Evolutionary conservation across 1,140 invertebrate species (phyloP).

Genomic region (Marisa cornuarietis): DNA sequence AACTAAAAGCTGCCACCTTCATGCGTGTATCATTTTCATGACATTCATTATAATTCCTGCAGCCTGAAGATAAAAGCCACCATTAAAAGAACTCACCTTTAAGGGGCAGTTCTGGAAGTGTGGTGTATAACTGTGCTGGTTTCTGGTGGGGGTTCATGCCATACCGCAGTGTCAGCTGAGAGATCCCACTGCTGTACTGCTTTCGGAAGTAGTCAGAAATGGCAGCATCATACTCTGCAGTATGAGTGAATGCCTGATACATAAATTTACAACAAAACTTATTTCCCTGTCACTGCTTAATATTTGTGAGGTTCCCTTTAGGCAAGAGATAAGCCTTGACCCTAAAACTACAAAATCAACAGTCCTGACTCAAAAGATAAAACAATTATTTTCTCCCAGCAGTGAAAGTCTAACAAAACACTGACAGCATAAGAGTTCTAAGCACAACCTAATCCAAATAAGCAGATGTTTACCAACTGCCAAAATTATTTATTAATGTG

Average conservation of each 20-base stretch:
- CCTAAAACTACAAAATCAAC: no score
- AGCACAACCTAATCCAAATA: no score
- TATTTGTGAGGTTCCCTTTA: no score
- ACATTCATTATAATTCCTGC: not conserved
- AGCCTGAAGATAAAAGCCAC: not conserved
- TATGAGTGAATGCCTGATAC: conserved; percentile 95
- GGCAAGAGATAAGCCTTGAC: no score
- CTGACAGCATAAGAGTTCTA: no score
- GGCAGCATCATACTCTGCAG: conserved; percentile 90
- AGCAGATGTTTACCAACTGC: no score
- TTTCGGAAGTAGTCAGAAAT: conserved; percentile 96
- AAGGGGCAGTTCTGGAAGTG: conserved; percentile 82
- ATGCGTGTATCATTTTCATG: no score
- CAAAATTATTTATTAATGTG: no score
- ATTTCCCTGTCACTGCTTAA: not conserved
- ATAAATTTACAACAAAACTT: conserved; percentile 20
- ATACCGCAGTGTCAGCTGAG: conserved; percentile 88
- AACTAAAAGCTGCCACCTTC: no score
- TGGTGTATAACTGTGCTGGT: conserved; percentile 90
- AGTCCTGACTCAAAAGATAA: no score
- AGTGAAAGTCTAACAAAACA: no score
- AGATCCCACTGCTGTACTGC: conserved; percentile 80
- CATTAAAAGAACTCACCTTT: conserved; percentile 68
- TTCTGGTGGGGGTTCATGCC: conserved; percentile 99
- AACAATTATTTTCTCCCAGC: no score